Evolutionary conservation across 2,888 invertebrate species (phyloP), one percentile per base, ranked within the genome.

Genomic region (Marronus borbonicus): DNA sequence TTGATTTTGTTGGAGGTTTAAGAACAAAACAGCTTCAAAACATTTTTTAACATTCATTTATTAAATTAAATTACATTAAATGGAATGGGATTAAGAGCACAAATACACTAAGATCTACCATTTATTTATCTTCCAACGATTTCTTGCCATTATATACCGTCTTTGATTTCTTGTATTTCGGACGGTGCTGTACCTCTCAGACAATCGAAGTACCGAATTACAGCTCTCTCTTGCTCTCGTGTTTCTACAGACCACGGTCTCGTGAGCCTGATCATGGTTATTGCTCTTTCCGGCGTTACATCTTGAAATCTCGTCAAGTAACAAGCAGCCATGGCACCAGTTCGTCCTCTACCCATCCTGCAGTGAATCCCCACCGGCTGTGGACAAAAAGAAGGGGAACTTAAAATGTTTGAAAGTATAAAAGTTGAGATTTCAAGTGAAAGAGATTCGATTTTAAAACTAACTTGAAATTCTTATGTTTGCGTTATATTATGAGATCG

Each of bases 301-400:
- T 90, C 89, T 80, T 90, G 89, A 84, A 92, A 92, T 82, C 91
- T 90, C 24, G 94, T 92, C 78, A 94, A 88, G 87, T 93, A 94
- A 86, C 94, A 94, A 1, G 94, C 94, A 36, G 93, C 90, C 91
- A 95, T 91, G 0, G 93, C 93, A 65, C 94, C 95, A 0, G 94
- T 94, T 76, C 94, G 89, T 0, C 94, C 95, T 55, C 92, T 88
- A 0, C 94, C 95, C 85, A 93, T 92, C 5, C 93, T 89, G 84
- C 94, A 94, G 86, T 94, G 94, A 8, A 94, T 91, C 2, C 93
- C 94, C 12, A 94, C 89, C 60, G 92, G 90, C 94, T 94, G 88
- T 0, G 86, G 86, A 82, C 64, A 80, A 78, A 76, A 76, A 77
- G 24, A 31, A 78, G 79, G 77, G 31, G 50, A 55, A 50, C 55